phyloP scores from a whole-genome alignment of 2,888 invertebrate species.

The Ophraella communa region DNA sequence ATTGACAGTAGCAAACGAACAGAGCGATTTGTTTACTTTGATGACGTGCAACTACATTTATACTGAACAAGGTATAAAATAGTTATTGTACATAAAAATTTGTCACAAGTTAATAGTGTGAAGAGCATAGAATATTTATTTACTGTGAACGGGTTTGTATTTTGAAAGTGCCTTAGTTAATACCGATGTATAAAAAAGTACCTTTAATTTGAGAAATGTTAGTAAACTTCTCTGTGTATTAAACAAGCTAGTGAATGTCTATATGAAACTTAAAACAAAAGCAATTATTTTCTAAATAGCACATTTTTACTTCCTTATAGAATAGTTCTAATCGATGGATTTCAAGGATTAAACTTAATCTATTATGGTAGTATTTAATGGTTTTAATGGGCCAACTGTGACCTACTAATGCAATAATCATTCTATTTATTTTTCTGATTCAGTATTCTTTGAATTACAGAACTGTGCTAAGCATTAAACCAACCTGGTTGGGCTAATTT shows the following conservation, averaged over 20 bases:
- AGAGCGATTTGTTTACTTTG: too few species aligned
- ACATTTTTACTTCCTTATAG: constrained; percentile 7
- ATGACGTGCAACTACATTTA: too few species aligned
- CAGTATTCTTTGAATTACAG: background rate
- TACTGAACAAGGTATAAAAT: too few species aligned
- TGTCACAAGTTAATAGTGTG: too few species aligned
- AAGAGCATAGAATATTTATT: too few species aligned
- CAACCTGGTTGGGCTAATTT: background rate
- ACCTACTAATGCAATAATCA: background rate
- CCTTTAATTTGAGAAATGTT: background rate
- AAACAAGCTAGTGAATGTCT: background rate
- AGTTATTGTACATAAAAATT: too few species aligned
- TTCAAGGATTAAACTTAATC: constrained; percentile 21
- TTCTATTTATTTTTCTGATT: constrained; percentile 2
- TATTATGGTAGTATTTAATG: constrained; percentile 16
- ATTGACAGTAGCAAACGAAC: too few species aligned
- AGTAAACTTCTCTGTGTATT: background rate
- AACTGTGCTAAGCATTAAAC: background rate
- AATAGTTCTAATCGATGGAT: background rate
- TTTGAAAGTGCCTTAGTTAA: too few species aligned
- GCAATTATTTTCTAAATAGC: background rate
- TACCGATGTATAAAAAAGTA: background rate
- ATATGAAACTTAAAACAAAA: background rate
- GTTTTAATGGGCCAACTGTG: constrained; percentile 15
- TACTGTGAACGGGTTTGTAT: too few species aligned